These are phyloP conservation scores for Saxidomus purpurata DNA, from an alignment of 1,140 invertebrate species.

Conservation along the genomic window DNA sequence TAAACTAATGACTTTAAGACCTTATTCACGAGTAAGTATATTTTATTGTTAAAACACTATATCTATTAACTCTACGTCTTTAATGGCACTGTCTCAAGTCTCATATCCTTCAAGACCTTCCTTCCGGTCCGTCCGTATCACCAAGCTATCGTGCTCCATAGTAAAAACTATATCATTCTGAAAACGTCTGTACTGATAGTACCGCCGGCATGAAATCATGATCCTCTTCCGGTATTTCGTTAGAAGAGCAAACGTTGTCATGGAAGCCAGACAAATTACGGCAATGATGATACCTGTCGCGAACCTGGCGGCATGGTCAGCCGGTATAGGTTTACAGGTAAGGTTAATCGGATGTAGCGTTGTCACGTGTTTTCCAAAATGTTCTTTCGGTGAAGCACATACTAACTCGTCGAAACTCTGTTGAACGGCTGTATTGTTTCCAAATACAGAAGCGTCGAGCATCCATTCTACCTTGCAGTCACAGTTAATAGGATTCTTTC, in stretches of 20 bases:
- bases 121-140: conserved; percentile 16
- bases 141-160: conserved; percentile 61
- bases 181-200: conserved; percentile 58
- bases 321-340: neutral
- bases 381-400: conserved; percentile 25
- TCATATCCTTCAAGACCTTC: conserved; percentile 45
- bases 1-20: no score
- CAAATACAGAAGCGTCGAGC: conserved; percentile 29
- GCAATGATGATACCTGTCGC: conserved; percentile 51
- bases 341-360: neutral
- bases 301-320: conserved; percentile 26
- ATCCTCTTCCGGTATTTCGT: conserved; percentile 42
- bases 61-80: neutral
- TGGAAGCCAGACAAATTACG: conserved; percentile 10
- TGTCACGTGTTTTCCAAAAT: neutral
- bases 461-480: conserved; percentile 59
- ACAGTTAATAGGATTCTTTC: conserved; percentile 34
- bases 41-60: no score
- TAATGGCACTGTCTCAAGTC: conserved; percentile 33
- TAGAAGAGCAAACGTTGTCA: neutral
- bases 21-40: no score
- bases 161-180: conserved; percentile 58
- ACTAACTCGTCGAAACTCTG: neutral
- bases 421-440: conserved; percentile 40
- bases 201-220: conserved; percentile 23